phyloP scores from a whole-genome alignment of 2,113 vertebrate species.

The Phylloscopus whistleri region DNA sequence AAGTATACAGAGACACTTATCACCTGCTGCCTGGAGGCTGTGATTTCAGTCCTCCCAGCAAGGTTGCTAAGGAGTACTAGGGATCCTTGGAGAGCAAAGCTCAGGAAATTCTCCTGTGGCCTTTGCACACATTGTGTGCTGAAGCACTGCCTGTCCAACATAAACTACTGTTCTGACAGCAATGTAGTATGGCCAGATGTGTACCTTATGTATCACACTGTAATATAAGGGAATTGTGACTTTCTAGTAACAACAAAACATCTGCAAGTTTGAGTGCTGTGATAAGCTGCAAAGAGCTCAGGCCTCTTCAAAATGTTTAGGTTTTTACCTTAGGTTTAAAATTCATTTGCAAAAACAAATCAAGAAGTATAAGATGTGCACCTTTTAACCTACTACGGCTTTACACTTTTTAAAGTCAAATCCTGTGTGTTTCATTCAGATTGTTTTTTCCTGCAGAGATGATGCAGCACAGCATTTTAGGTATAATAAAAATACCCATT shows the following conservation, averaged over 20 bases:
- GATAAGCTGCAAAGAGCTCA: not conserved
- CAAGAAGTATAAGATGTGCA: not conserved
- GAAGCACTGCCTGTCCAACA: not conserved
- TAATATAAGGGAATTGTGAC: not conserved
- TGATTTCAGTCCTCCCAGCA: constrained; percentile 11
- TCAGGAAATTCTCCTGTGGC: constrained; percentile 33
- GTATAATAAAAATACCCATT: not conserved
- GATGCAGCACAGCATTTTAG: not conserved
- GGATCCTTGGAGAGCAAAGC: constrained; percentile 19
- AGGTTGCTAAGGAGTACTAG: constrained; percentile 48
- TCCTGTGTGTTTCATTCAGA: not conserved
- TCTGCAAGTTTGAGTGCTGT: not conserved
- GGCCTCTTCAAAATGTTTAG: not conserved
- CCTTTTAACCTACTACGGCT: not conserved
- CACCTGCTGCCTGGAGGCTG: not conserved
- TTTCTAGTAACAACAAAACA: not conserved
- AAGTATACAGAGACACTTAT: not conserved
- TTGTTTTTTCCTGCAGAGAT: not conserved
- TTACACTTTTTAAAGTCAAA: not conserved
- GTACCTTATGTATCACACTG: not conserved
- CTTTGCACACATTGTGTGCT: not conserved
- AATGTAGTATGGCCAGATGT: not conserved
- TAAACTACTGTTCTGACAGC: not conserved
- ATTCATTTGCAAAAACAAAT: not conserved
- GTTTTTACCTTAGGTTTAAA: not conserved